Percentiles rank a stretch among this genome's conserved stretches.
Conservation (phyloP, 1,140 invertebrate species). For the Drosophila sp. region DNA sequence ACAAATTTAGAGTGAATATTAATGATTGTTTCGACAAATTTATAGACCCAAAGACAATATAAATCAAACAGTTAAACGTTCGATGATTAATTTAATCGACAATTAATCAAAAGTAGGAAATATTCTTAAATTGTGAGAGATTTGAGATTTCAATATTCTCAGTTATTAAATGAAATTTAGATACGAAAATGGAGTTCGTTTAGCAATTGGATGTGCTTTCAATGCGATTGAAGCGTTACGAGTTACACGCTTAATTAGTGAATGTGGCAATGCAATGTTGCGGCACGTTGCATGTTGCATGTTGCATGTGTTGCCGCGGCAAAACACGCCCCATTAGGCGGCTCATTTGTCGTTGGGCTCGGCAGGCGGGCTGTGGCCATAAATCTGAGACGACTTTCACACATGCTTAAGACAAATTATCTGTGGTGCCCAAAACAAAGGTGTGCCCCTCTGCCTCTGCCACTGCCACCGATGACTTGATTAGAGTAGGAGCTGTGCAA, state of each 20-base stretch:
- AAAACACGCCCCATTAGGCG: slow-evolving; percentile 65
- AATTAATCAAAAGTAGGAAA: slow-evolving; percentile 23
- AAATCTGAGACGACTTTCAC: slow-evolving; percentile 81
- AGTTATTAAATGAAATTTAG: slow-evolving; percentile 37
- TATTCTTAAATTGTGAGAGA: slow-evolving; percentile 22
- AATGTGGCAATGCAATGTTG: slow-evolving; percentile 42
- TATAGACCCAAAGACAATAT: slow-evolving; percentile 5
- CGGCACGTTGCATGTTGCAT: slow-evolving; percentile 43
- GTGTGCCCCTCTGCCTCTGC: slow-evolving; percentile 13
- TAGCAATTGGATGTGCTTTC: slow-evolving; percentile 12
- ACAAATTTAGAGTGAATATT: slow-evolving; percentile 6
- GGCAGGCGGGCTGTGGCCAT: slow-evolving; percentile 44
- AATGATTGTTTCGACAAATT: slow-evolving; percentile 10
- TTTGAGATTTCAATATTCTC: slow-evolving; percentile 12
- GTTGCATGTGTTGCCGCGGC: slow-evolving; percentile 17
- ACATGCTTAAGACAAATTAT: slow-evolving; percentile 81
- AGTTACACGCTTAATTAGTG: slow-evolving; percentile 65
- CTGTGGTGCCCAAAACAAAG: slow-evolving; percentile 67
- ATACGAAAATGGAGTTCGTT: neutral
- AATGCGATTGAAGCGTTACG: neutral
- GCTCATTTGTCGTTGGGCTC: slow-evolving; percentile 67
- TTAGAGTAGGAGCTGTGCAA: slow-evolving; percentile 62
- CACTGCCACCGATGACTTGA: slow-evolving; percentile 69
- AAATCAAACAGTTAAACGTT: slow-evolving; percentile 14
- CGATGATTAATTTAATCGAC: slow-evolving; percentile 17